Base-by-base conservation (phyloP, 2,888 invertebrate genomes). In the Hyposoter didymator region DNA sequence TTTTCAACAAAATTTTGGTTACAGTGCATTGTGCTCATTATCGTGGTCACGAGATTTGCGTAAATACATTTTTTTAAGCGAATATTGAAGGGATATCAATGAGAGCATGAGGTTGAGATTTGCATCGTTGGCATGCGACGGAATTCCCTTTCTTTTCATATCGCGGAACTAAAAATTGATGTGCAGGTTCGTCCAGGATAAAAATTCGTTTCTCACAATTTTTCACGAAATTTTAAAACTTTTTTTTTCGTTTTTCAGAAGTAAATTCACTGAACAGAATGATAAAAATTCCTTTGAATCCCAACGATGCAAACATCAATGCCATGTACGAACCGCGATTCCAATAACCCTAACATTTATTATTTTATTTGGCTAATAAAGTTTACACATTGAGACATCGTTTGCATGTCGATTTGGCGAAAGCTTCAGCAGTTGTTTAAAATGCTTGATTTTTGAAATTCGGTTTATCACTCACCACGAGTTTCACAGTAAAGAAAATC, bases 311-410 rank as follows among this genome's bases (percentile, higher is more conserved):
- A 39, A 39, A 39, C 7, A 10, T 39, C 39, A 39, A 39, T 39
- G 39, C 39, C 39, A 39, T 39, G 1, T 49, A 62, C 72, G 66
- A 43, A 22, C 55, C 52, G 62, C 62, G 52, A 43, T 39, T 74
- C 69, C 76, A 45, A 70, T 82, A 82, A 69, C 70, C 66, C 82
- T 69, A 85, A 76, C 73, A 83, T 85, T 82, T 80, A 85, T 85
- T 78, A 52, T 73, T 83, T 80, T 49, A 76, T 80, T 59, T 76
- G 66, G 73, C 76, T 80, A 85, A 74, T 78, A 69, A 80, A 80
- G 82, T 80, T 73, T 83, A 85, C 80, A 85, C 75, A 79, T 80
- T 47, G 82, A 66, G 55, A 66, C 39, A 80, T 32, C 59, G 47
- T 82, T 49, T 22, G 69, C 74, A 69, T 82, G 74, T 83, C 59